A percentile compares a stretch with the other conserved stretches of the same genome.
Conservation (phyloP, 2,113 vertebrate species). For the Perognathus longimembris region DNA sequence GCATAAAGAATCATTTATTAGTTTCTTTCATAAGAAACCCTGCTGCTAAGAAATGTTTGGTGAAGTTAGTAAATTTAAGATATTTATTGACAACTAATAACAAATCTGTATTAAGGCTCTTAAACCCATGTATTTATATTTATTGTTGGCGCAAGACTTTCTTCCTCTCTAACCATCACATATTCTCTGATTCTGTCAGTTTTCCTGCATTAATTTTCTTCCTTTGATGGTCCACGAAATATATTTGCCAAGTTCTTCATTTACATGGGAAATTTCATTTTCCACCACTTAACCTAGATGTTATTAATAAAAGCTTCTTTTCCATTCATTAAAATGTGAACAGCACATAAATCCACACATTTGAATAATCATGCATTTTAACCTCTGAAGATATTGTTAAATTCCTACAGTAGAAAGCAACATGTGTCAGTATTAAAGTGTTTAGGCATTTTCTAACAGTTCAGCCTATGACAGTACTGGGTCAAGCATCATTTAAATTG, state of each 20-base stretch:
- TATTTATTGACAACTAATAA: neutral
- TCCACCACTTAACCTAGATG: neutral
- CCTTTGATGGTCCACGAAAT: neutral
- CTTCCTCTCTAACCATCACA: neutral
- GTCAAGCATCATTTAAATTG: too few relatives aligned
- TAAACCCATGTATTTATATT: neutral
- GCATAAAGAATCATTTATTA: neutral
- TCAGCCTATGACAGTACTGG: neutral
- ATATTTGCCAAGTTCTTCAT: neutral
- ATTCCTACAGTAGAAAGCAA: slow-evolving; percentile 25
- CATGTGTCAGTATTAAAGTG: neutral
- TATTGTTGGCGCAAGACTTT: slow-evolving; percentile 1
- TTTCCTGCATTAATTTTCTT: slow-evolving; percentile 16
- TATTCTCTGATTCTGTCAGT: neutral
- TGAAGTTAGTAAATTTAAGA: neutral
- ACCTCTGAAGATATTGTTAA: neutral
- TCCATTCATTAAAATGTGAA: slow-evolving; percentile 19
- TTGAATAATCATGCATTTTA: slow-evolving; percentile 20
- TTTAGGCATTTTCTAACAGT: neutral
- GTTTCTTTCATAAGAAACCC: neutral
- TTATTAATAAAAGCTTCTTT: neutral
- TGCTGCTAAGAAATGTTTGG: slow-evolving; percentile 28
- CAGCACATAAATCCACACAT: neutral
- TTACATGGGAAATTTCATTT: slow-evolving; percentile 27
- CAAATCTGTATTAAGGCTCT: neutral